Evolutionary conservation across 2,888 invertebrate species (phyloP).

Genomic region (Antitype chi): DNA sequence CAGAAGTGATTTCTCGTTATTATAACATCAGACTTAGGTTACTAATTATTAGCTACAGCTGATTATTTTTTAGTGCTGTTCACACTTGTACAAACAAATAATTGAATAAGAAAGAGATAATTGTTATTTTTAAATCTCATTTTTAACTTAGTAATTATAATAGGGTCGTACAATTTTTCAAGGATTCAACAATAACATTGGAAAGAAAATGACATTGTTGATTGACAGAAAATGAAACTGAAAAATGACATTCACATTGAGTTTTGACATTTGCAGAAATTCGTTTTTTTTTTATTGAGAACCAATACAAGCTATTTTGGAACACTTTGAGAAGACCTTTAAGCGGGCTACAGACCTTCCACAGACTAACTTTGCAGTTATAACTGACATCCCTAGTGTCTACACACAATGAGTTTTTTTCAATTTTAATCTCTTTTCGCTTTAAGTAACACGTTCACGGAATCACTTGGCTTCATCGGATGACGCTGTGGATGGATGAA

Average conservation of each 20-base stretch:
- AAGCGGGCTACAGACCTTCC: too few species aligned
- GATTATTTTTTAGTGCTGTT: background rate
- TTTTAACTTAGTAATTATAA: background rate
- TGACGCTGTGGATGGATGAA: too few species aligned
- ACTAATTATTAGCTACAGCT: background rate
- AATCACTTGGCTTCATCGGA: too few species aligned
- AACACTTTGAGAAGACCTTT: too few species aligned
- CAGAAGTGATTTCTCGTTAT: constrained; percentile 8
- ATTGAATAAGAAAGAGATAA: constrained; percentile 7
- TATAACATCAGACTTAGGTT: background rate
- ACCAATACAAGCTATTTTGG: too few species aligned
- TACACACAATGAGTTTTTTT: too few species aligned
- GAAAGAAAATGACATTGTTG: background rate
- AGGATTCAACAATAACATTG: constrained; percentile 25
- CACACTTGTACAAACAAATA: background rate
- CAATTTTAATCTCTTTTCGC: too few species aligned
- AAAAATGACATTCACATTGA: background rate
- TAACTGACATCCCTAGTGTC: too few species aligned
- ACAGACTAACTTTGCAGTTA: too few species aligned
- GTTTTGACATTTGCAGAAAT: constrained; percentile 8
- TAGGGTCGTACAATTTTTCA: background rate
- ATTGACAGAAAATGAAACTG: background rate
- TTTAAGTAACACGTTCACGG: too few species aligned
- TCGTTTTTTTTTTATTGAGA: too few species aligned
- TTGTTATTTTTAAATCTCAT: constrained; percentile 24